phyloP scores from a whole-genome alignment of 2,888 invertebrate genomes.

The Autographa gamma region DNA sequence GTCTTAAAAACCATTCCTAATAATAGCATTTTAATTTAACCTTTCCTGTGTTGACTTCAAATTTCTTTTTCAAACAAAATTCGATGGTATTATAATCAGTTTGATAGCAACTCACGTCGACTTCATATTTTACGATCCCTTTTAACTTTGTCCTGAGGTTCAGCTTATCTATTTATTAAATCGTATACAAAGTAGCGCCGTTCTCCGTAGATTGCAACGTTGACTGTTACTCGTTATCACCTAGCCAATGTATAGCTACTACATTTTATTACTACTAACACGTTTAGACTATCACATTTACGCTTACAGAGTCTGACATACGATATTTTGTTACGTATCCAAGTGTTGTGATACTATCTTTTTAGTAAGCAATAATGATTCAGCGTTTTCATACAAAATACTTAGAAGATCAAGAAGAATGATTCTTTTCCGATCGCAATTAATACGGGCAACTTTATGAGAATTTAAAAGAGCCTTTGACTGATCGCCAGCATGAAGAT shows the following conservation, averaged over 20 bases:
- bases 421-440: too few relatives aligned
- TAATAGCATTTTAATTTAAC: too few relatives aligned
- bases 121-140: slow-evolving; percentile 2
- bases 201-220: slow-evolving; percentile 18
- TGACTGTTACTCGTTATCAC: slow-evolving; percentile 31
- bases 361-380: not conserved
- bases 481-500: too few relatives aligned
- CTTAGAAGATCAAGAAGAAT: too few relatives aligned
- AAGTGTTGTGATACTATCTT: not conserved
- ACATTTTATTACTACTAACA: slow-evolving; percentile 32
- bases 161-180: slow-evolving; percentile 19
- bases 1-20: too few relatives aligned
- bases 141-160: slow-evolving; percentile 16
- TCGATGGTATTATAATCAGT: not conserved
- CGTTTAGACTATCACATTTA: not conserved
- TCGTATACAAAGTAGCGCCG: slow-evolving; percentile 40
- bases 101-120: not conserved
- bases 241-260: slow-evolving; percentile 9
- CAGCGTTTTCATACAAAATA: too few relatives aligned
- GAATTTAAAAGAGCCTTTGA: too few relatives aligned
- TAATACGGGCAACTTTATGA: too few relatives aligned
- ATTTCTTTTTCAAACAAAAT: too few relatives aligned
- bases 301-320: not conserved
- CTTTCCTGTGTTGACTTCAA: too few relatives aligned
- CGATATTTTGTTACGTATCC: not conserved